phyloP scores from a whole-genome alignment of 2,113 vertebrate species.

The Dendrocopos noguchii region DNA sequence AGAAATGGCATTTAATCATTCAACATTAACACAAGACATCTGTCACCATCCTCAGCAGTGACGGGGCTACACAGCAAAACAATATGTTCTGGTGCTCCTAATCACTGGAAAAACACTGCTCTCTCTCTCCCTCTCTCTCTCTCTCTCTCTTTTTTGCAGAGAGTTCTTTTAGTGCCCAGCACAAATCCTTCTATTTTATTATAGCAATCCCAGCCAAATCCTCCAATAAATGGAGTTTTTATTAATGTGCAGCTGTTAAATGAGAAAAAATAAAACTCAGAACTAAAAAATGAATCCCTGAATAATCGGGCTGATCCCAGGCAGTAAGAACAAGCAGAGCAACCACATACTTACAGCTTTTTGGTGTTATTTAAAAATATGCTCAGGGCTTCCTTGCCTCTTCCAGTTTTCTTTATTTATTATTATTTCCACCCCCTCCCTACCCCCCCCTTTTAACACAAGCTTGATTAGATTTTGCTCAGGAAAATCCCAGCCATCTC shows the following conservation, averaged over 20 bases:
- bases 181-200: conserved; percentile 83
- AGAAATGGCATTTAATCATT: conserved; percentile 82
- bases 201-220: conserved; percentile 81
- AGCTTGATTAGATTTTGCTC: conserved; percentile 45
- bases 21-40: conserved; percentile 84
- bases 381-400: neutral
- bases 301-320: conserved; percentile 66
- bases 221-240: conserved; percentile 76
- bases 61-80: conserved; percentile 66
- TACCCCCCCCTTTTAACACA: neutral
- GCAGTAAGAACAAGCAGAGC: conserved; percentile 39
- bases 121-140: no score
- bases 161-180: conserved; percentile 71
- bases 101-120: conserved; percentile 80
- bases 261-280: conserved; percentile 71
- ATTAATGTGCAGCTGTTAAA: conserved; percentile 80
- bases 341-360: conserved; percentile 55
- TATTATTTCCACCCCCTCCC: no score
- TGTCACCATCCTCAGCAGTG: conserved; percentile 72
- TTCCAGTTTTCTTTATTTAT: neutral
- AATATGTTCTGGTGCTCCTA: conserved; percentile 79
- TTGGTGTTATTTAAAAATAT: conserved; percentile 69
- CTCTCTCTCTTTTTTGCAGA: conserved; percentile 51
- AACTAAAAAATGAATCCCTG: conserved; percentile 70
- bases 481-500: neutral